These are phyloP conservation scores for Blera fallax DNA, from an alignment of 2,888 invertebrate genomes.

Conservation along the genomic window DNA sequence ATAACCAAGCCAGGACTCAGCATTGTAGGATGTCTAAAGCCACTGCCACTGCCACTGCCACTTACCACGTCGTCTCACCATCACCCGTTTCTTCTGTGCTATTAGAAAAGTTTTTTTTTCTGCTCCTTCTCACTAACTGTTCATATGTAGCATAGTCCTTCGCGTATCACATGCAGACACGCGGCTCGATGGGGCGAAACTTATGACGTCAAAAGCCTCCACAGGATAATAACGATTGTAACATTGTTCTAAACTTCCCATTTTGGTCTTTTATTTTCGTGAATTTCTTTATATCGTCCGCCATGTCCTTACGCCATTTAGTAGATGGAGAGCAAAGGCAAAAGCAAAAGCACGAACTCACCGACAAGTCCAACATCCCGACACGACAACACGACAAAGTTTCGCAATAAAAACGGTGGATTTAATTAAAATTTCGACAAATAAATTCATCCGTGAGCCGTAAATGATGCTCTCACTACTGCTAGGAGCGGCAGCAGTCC, in stretches of 20 bases:
- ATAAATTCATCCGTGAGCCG: conserved; percentile 72
- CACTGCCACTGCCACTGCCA: conserved; percentile 12
- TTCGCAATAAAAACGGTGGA: conserved; percentile 72
- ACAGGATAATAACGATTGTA: conserved; percentile 69
- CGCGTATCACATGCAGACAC: conserved; percentile 54
- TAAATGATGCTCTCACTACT: conserved; percentile 67
- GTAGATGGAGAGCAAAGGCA: neutral
- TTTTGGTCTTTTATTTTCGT: conserved; percentile 45
- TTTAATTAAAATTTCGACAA: conserved; percentile 73
- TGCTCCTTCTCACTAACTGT: neutral
- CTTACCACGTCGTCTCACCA: too few relatives aligned
- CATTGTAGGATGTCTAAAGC: neutral
- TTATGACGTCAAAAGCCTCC: conserved; percentile 60
- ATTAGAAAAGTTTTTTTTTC: conserved; percentile 59
- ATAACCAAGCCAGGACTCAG: neutral
- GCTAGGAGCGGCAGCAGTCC: neutral
- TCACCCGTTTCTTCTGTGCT: conserved; percentile 63
- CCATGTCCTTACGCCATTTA: conserved; percentile 27
- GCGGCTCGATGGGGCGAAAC: conserved; percentile 25
- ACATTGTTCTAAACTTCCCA: conserved; percentile 44
- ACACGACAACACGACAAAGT: conserved; percentile 66
- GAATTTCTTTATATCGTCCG: conserved; percentile 36
- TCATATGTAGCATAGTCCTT: neutral
- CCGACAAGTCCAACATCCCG: conserved; percentile 46
- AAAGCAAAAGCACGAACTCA: neutral